Evolutionary conservation across 2,113 vertebrate genomes (phyloP).

Genomic region (Theristicus caerulescens): DNA sequence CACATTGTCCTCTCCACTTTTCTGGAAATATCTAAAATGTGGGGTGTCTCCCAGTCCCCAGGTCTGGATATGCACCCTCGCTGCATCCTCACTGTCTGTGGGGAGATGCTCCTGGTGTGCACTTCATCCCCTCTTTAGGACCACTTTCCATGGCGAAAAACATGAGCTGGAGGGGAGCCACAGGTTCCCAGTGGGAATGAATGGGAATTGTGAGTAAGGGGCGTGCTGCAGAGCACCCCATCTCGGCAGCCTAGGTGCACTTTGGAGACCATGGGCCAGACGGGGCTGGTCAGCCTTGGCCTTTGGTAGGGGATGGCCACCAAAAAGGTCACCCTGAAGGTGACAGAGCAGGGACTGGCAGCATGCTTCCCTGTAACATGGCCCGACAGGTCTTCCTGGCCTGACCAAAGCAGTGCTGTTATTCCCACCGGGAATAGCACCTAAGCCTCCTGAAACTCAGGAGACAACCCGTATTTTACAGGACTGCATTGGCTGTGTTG

Average conservation of each 20-base stretch:
- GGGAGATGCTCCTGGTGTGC: neutral
- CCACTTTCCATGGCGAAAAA: neutral
- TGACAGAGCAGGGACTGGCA: neutral
- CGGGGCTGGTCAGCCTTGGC: neutral
- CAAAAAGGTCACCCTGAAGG: neutral
- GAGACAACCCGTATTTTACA: neutral
- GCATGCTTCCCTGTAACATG: neutral
- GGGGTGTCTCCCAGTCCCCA: neutral
- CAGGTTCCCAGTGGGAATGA: neutral
- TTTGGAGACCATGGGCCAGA: neutral
- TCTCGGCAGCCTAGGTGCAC: neutral
- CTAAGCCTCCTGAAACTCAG: neutral
- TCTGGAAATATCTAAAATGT: neutral
- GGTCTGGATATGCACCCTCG: rapidly evolving
- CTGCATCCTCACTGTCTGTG: neutral
- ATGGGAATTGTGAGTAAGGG: neutral
- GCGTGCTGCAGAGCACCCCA: neutral
- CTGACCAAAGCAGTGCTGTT: neutral
- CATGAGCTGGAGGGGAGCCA: neutral
- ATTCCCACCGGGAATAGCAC: neutral
- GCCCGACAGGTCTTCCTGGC: neutral
- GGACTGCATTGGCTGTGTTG: neutral
- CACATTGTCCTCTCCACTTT: neutral
- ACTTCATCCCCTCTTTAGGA: neutral
- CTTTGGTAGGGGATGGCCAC: neutral